phyloP scores from a whole-genome alignment of 2,888 invertebrate species.

The Idaea aversata region DNA sequence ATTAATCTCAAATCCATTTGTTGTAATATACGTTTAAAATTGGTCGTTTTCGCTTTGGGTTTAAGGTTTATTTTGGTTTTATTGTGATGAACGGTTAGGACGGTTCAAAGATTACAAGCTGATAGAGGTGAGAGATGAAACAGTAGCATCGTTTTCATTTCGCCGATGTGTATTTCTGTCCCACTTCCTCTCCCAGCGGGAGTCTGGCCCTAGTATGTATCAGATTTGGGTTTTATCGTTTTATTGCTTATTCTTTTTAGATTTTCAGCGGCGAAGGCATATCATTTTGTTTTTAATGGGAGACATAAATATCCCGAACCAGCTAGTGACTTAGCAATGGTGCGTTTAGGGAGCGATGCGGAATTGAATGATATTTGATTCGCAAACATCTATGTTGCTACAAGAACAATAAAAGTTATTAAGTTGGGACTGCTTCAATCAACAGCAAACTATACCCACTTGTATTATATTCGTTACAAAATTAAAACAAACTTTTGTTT shows the following conservation, averaged over 20 bases:
- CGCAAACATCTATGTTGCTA: conserved; percentile 17
- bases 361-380: conserved; percentile 63
- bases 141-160: conserved; percentile 79
- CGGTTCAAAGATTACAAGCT: conserved; percentile 73
- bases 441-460: neutral
- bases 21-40: conserved; percentile 72
- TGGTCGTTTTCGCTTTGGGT: conserved; percentile 46
- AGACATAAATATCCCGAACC: conserved; percentile 73
- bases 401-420: neutral
- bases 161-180: conserved; percentile 68
- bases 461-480: conserved; percentile 3
- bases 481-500: neutral
- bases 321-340: conserved; percentile 73
- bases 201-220: conserved; percentile 77
- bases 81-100: conserved; percentile 67
- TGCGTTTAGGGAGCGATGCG: conserved; percentile 67
- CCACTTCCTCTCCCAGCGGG: conserved; percentile 70
- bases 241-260: conserved; percentile 81
- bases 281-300: conserved; percentile 80
- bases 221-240: conserved; percentile 81
- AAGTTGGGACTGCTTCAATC: neutral
- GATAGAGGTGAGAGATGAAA: conserved; percentile 81
- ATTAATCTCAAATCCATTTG: conserved; percentile 81
- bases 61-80: conserved; percentile 66
- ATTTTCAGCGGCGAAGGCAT: conserved; percentile 79